Evolutionary conservation across 2,113 vertebrate species (phyloP), one percentile per base, ranked within the genome.

Genomic region (Cricetomys ansorgei): DNA sequence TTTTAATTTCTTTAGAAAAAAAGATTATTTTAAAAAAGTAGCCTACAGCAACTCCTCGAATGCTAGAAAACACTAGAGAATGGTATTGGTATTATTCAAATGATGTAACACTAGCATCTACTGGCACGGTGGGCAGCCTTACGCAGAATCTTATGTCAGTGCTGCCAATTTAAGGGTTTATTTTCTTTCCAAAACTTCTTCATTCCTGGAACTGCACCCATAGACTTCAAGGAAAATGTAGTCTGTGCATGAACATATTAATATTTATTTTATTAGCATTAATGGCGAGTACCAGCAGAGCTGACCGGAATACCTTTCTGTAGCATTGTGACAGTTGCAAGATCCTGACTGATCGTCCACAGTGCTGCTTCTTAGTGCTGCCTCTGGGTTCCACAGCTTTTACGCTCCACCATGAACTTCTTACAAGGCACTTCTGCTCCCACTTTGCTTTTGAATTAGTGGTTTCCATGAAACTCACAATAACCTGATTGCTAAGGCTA

Each of bases 151-250:
- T 50, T 29, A 16, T 27, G 62, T 65, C 72, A 59, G 0, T 73
- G 25, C 34, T 86, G 40, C 55, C 55, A 90, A 57, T 62, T 62
- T 89, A 77, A 89, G 79, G 23, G 75, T 65, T 73, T 94, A 75
- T 64, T 95, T 94, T 86, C 29, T 34, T 72, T 87, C 48, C 67
- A 67, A 89, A 84, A 57, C 23, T 72, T 64, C 67, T 34, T 79
- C 3, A 45, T 88, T 88, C 75, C 72, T 92, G 72, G 25, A 83
- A 27, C 17, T 34, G 15, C 31, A 37, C 62, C 62, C 50, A 13
- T 7, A 23, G 5, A 4, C n/a, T 45, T 64, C 57, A 23, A 53
- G 45, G 73, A 77, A 75, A 57, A 21, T 76, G 0, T 86, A n/a
- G 2, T 73, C 10, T 84, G 25, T 34, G 12, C 48, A 50, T 70